Conservation (phyloP, 2,113 vertebrate genomes). For the Sus scrofa region T2T-Sscrofa CM000813.6:71392501-71393000, state of each 20-base stretch:
- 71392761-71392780: too few species aligned
- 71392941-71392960: not conserved
- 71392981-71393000: not conserved
- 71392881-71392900: too few species aligned
- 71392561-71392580: not conserved
- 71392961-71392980: not conserved
- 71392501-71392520: not conserved
- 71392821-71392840: too few species aligned
- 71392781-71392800: too few species aligned
- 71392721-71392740: too few species aligned
- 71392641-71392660: not conserved
- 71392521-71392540: not conserved
- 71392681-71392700: not conserved
- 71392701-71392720: not conserved
- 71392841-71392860: too few species aligned
- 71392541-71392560: not conserved
- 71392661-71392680: not conserved
- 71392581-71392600: not conserved
- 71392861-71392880: too few species aligned
- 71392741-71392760: too few species aligned
- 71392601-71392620: too few species aligned
- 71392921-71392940: too few species aligned
- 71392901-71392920: too few species aligned
- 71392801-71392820: too few species aligned
- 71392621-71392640: not conserved